Evolutionary conservation across 2,888 invertebrate genomes (phyloP), one percentile per base, ranked within the genome.

Genomic region (Gerosis bhagava): DNA sequence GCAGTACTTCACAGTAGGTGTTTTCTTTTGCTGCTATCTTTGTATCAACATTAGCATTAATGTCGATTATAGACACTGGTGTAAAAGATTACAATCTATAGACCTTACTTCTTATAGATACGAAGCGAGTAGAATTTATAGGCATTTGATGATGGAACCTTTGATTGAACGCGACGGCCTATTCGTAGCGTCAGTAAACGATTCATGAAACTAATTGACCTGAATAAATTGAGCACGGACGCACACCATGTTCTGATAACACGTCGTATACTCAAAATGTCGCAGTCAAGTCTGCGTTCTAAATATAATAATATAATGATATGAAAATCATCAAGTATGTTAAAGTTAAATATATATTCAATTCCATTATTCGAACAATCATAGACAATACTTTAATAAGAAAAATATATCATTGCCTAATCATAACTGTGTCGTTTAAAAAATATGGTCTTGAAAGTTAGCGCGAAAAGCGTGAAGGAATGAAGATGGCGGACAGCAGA

Each of bases 401-500:
- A n/a, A n/a, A n/a, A n/a, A n/a, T n/a, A n/a, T n/a, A n/a, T n/a
- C n/a, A n/a, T n/a, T n/a, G n/a, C n/a, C n/a, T n/a, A n/a, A n/a
- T n/a, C n/a, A n/a, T n/a, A n/a, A n/a, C n/a, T n/a, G n/a, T n/a
- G n/a, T n/a, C n/a, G n/a, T n/a, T 37, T 26, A 16, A 26, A 37
- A 26, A 28, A 13, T 11, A 21, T 29, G 11, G 21, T 15, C 10
- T 22, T 15, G 6, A 39, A 28, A 28, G 39, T 22, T 26, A n/a
- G 37, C 12, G 11, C n/a, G 22, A 40, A 40, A 13, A 31, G 37
- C 37, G 17, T 25, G 17, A 15, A 31, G 19, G 24, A 45, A 32
- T 19, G 37, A 45, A 51, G 42, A 39, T 46, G 53, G 41, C 51
- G 53, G 48, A 32, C 50, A 49, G 39, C 24, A n/a, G n/a, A n/a